Evolutionary conservation across 2,113 vertebrate species (phyloP), one percentile per base, ranked within the genome.

Genomic region (Motacilla tschutschensis): DNA sequence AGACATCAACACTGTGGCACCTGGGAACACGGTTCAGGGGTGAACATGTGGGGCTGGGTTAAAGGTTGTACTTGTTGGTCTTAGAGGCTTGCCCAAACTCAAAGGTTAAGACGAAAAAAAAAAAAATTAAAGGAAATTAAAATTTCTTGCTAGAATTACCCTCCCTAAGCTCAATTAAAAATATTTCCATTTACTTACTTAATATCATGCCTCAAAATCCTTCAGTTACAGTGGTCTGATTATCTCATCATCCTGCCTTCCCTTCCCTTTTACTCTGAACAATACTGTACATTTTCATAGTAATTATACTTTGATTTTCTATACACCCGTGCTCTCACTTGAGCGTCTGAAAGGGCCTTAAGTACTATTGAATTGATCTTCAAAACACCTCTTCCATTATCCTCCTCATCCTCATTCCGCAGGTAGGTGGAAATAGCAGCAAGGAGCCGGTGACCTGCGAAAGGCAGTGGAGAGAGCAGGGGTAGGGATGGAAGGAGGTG

Each of bases 261-360:
- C 6, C 47, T 91, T 92, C 70, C 74, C 40, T 88, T 88, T 92
- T 91, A 65, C 74, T 65, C 76, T 14, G 86, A 94, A 94, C 85
- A 91, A 83, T 93, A 90, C 63, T 5, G 28, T 73, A 66, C 75
- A 86, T 92, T 91, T 94, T 93, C 80, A 73, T 94, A 91, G 79
- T 94, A 93, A 94, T 93, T 89, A 79, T 72, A 70, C 86, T 93
- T 92, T 93, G 91, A 93, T 94, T 92, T 94, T 83, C 85, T 88
- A 44, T 92, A 89, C 74, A 73, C 71, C 50, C 51, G 40, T 89
- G 63, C 81, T 91, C 91, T 89, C 77, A 75, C 66, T 78, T 22
- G 54, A 79, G 66, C 48, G 1, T 43, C 77, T 91, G 91, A 89
- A 87, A 75, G 74, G 66, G 50, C 70, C 62, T 75, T 78, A 91